Base-by-base conservation (phyloP, 2,113 vertebrate species). In the Triplophysa dalaica region DNA sequence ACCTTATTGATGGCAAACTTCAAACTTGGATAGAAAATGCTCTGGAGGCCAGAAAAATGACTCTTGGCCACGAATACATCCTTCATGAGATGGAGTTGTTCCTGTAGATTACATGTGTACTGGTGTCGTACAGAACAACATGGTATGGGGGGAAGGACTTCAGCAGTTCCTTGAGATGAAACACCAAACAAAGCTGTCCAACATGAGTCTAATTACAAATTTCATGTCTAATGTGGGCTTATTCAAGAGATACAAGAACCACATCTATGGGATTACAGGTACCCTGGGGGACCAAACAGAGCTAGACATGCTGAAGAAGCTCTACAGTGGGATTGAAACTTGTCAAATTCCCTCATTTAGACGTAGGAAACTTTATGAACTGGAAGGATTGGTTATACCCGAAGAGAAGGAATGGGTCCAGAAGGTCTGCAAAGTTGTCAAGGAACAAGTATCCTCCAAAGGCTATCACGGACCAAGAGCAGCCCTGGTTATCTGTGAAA, bases 121-220 rank as follows among this genome's bases (percentile, higher is more conserved):
- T 45, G 91, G 91, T 26, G 85, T 92, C 8, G 79, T 92, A n/a
- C 86, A 92, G 78, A 89, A 89, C 77, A 16, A 77, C 77, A 90
- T 80, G 88, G 56, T 38, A 81, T 89, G 83, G 91, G 13, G 79
- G 2, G 87, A 92, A 79, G 91, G 92, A 5, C 84, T 91, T 22
- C 92, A 93, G 6, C 91, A 92, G 86, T 92, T 93, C 12, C 84
- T 93, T 17, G 83, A 92, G 78, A 87, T 92, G 83, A 91, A 91
- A 69, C 89, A 92, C 17, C 22, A 76, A 64, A 70, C 62, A 13
- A 91, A 87, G 67, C 43, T 91, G 21, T 89, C 83, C 56, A 83
- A 85, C 50, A 89, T 91, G 87, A 82, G 76, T 12, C 54, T 77
- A 6, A 84, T 90, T 69, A 90, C 90, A 58, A 92, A 92, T 87